Evolutionary conservation across 1,140 invertebrate genomes (phyloP).

Genomic region (Acromyrmex heyeri): DNA sequence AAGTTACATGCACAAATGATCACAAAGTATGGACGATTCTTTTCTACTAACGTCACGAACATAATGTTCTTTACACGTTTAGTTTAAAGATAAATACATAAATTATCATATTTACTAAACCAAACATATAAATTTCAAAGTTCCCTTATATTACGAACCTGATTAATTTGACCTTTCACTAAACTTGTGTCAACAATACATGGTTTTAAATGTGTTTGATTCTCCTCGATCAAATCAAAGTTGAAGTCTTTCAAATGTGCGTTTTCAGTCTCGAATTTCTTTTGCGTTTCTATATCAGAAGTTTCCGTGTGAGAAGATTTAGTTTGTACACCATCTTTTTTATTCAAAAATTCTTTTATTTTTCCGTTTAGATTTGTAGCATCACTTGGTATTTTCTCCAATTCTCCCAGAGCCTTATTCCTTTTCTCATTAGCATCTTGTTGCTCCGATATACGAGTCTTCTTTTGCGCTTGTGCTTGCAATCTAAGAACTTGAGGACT

Average conservation of each 20-base stretch:
- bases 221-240: slow-evolving; percentile 79
- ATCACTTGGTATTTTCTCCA: slow-evolving; percentile 55
- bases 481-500: slow-evolving; percentile 92
- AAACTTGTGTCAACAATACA: slow-evolving; percentile 88
- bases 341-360: slow-evolving; percentile 52
- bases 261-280: slow-evolving; percentile 41
- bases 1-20: too few species aligned
- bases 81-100: neutral
- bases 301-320: slow-evolving; percentile 68
- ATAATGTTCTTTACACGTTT: neutral
- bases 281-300: slow-evolving; percentile 45
- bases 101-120: neutral
- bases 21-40: neutral
- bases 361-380: slow-evolving; percentile 48
- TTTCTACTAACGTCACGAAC: neutral
- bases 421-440: slow-evolving; percentile 79
- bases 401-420: slow-evolving; percentile 73
- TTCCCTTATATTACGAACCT: slow-evolving; percentile 81
- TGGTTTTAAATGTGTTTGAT: slow-evolving; percentile 87
- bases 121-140: neutral
- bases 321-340: slow-evolving; percentile 49
- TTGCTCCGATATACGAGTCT: slow-evolving; percentile 87
- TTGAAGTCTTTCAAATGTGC: slow-evolving; percentile 77
- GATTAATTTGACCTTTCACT: slow-evolving; percentile 87
- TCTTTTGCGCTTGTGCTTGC: slow-evolving; percentile 89